phyloP scores from a whole-genome alignment of 2,113 vertebrate genomes.

The Crotalus helleri region DNA sequence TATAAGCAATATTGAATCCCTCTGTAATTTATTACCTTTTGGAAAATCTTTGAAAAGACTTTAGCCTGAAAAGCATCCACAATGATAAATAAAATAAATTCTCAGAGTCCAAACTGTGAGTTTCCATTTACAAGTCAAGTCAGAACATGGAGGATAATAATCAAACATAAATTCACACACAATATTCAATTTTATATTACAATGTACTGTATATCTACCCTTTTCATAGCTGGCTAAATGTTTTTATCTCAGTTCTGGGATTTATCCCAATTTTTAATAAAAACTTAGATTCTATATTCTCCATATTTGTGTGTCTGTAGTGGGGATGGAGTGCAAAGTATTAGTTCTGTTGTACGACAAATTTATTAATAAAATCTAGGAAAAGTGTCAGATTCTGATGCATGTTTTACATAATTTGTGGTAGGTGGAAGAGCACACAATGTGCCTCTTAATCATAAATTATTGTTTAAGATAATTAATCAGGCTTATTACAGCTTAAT shows the following conservation, averaged over 20 bases:
- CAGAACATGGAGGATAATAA: background rate
- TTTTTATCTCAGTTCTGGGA: background rate
- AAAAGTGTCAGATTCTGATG: constrained; percentile 12
- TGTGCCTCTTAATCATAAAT: constrained; percentile 30
- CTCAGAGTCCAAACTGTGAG: background rate
- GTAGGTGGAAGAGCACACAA: constrained; percentile 22
- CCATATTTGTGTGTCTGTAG: background rate
- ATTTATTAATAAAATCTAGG: constrained; percentile 24
- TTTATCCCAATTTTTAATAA: background rate
- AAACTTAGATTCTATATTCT: background rate
- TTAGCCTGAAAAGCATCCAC: background rate
- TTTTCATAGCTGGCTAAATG: background rate
- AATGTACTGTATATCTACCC: background rate
- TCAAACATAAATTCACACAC: background rate
- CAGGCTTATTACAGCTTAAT: constrained; percentile 15
- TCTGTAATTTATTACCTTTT: background rate
- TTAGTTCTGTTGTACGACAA: background rate
- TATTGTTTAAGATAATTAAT: constrained; percentile 35
- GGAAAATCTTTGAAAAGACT: background rate
- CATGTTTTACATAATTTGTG: constrained; percentile 21
- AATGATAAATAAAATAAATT: background rate
- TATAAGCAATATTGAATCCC: background rate
- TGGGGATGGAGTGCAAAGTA: background rate
- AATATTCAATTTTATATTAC: background rate
- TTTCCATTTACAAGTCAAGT: background rate